phyloP scores from a whole-genome alignment of 92 coral and sea anemone genomes.

The Bergia puertoricense region DNA sequence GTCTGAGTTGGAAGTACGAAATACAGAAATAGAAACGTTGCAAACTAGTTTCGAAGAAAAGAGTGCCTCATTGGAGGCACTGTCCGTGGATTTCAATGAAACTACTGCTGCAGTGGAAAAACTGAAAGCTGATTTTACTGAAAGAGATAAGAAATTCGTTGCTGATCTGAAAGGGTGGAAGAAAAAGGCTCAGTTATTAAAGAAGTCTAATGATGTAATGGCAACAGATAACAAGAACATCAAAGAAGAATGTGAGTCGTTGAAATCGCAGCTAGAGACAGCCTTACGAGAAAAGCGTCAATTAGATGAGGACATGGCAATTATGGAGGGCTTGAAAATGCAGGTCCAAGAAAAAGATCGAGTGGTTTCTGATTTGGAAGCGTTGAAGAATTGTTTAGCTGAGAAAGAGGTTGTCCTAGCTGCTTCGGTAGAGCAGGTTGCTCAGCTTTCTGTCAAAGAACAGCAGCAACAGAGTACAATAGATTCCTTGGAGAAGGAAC shows the following conservation, averaged over 20 bases:
- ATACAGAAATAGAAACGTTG: slow-evolving; percentile 60
- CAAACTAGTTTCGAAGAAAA: slow-evolving; percentile 67
- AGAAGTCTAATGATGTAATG: slow-evolving; percentile 63
- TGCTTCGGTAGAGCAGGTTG: slow-evolving; percentile 30
- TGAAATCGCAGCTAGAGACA: slow-evolving; percentile 46
- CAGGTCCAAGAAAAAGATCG: slow-evolving; percentile 34
- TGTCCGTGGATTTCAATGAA: slow-evolving; percentile 70
- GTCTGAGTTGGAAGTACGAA: slow-evolving; percentile 48
- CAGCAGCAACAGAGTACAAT: slow-evolving; percentile 41
- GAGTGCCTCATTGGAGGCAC: slow-evolving; percentile 49
- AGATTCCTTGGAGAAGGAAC: slow-evolving; percentile 45
- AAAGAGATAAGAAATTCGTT: slow-evolving; percentile 56
- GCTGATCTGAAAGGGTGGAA: slow-evolving; percentile 66
- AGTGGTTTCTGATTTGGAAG: slow-evolving; percentile 35
- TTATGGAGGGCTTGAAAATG: slow-evolving; percentile 25
- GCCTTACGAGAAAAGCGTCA: slow-evolving; percentile 32
- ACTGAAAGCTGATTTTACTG: slow-evolving; percentile 58
- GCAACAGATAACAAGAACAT: slow-evolving; percentile 62
- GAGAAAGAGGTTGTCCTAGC: slow-evolving; percentile 48
- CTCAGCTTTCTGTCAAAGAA: slow-evolving; percentile 37
- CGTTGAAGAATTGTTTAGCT: slow-evolving; percentile 21
- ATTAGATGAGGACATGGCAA: neutral
- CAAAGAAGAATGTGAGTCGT: slow-evolving; percentile 57
- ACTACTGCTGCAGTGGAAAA: slow-evolving; percentile 64
- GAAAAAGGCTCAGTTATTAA: slow-evolving; percentile 72